Evolutionary conservation across 2,797 vertebrate genomes (phyloP).

Genomic region (Oryzias dopingdopingensis): DNA sequence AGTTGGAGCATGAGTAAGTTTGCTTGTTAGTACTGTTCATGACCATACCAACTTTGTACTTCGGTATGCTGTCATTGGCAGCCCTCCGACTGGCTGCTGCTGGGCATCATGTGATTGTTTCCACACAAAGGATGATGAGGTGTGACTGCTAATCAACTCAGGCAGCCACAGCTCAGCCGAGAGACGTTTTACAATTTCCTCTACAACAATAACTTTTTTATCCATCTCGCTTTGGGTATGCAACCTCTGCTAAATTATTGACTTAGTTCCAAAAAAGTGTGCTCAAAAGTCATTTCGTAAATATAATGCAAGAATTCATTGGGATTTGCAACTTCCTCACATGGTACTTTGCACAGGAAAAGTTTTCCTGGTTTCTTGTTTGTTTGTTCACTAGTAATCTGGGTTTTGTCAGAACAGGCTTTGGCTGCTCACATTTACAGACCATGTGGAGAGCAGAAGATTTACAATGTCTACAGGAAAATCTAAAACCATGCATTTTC

Average conservation of each 20-base stretch:
- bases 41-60: constrained; percentile 27
- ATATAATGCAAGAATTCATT: too few species aligned
- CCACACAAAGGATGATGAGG: constrained; percentile 48
- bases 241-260: too few species aligned
- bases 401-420: not conserved
- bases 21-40: constrained; percentile 44
- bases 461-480: too few species aligned
- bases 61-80: constrained; percentile 32
- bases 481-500: too few species aligned
- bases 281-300: too few species aligned
- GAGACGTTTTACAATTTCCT: not conserved
- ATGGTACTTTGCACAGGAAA: not conserved
- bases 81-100: constrained; percentile 45
- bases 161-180: constrained; percentile 52
- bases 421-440: not conserved
- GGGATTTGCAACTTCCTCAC: too few species aligned
- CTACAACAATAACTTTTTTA: not conserved
- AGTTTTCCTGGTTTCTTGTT: not conserved
- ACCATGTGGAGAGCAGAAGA: too few species aligned
- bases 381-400: not conserved
- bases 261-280: too few species aligned
- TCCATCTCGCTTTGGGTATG: too few species aligned
- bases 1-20: constrained; percentile 21
- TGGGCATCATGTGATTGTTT: constrained; percentile 56
- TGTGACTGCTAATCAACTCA: constrained; percentile 60